Base-by-base conservation (phyloP, 2,113 vertebrate genomes). In the Cebus imitator region DNA sequence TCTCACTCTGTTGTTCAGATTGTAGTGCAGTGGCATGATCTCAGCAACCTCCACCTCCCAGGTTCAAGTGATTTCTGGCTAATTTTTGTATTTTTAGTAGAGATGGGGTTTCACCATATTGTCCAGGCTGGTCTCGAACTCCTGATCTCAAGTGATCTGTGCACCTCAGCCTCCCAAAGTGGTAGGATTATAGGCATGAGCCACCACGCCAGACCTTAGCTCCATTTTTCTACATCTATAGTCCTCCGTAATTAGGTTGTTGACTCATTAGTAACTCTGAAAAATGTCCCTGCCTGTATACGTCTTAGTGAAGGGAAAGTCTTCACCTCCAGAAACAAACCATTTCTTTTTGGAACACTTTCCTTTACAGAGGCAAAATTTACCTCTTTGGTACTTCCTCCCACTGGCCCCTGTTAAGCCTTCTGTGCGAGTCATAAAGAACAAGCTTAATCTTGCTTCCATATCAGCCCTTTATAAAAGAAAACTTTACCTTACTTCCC, bases 211-310 rank as follows among this genome's bases (percentile, higher is more conserved):
- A 27, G 30, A 27, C 27, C 61, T 64, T 64, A 91, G 17, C 32
- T 72, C 32, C 43, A 72, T 45, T 48, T 70, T 91, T 52, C 79
- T 89, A 52, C 20, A 90, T 25, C 12, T 17, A 79, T 3, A 72
- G 27, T 76, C 16, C 4, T 64, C 35, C 37, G 55, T 37, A 83
- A 52, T 64, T 73, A 84, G 61, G 30, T 91, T 91, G 76, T 45
- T 72, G 30, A 91, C 43, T 87, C 37, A 94, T 45, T 35, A 91
- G 11, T 73, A 96, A 90, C n/a, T 91, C 73, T 87, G 32, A 91
- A 97, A 95, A 94, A 94, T 79, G 45, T 85, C 27, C 61, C 43
- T 75, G 72, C 21, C 43, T 83, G 4, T 55, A 68, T 73, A 75
- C 3, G 12, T 75, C 27, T 43, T 79, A 89, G 45, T 57, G 17